Conservation (phyloP, 2,113 vertebrate genomes). For the Sula dactylatra region DNA sequence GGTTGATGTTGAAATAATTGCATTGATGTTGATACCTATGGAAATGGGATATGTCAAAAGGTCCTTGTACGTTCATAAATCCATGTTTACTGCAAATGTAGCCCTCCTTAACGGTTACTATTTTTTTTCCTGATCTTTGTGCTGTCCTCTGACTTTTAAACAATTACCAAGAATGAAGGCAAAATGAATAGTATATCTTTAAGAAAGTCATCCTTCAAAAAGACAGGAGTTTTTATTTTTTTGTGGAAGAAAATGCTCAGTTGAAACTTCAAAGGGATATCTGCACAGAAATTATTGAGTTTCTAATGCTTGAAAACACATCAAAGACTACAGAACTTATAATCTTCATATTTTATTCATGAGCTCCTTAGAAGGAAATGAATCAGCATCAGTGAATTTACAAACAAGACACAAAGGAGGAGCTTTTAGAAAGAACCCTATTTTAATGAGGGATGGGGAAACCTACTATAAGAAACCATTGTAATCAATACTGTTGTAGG, state of each 20-base stretch:
- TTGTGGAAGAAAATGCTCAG: conserved; percentile 1
- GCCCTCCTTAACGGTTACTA: not conserved
- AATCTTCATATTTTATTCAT: conserved; percentile 57
- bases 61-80: not conserved
- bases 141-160: not conserved
- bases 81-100: not conserved
- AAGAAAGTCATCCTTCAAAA: not conserved
- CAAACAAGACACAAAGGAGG: conserved; percentile 30
- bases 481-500: not conserved
- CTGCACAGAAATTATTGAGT: not conserved
- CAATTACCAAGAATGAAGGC: not conserved
- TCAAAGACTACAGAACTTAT: conserved; percentile 31
- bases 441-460: not conserved
- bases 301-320: conserved; percentile 43
- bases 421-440: not conserved
- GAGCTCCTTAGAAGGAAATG: not conserved
- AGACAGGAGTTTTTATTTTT: not conserved
- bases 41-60: not conserved
- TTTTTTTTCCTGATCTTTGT: not conserved
- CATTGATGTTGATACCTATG: not conserved
- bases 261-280: conserved; percentile 47
- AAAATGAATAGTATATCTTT: not conserved
- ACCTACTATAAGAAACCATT: not conserved
- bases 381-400: conserved; percentile 1
- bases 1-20: not conserved